Evolutionary conservation across 2,888 invertebrate genomes (phyloP), one percentile per base, ranked within the genome.

Genomic region (Brachynemurus nebulosus): DNA sequence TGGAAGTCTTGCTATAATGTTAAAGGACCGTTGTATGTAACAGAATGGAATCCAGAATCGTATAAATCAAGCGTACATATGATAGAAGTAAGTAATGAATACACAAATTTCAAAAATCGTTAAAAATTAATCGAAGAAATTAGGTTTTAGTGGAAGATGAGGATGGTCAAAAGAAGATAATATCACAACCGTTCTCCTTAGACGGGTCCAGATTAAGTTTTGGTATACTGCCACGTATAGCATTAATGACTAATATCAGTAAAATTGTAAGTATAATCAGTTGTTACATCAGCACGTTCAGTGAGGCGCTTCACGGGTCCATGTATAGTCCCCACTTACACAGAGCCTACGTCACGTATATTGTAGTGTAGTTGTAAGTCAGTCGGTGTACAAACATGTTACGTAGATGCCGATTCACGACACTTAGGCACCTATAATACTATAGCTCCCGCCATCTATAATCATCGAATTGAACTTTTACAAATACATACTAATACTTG

Each of bases 211-310:
- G 68, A 52, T 60, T 80, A 40, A 67, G 71, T 40, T 86, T 86
- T 63, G 71, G 72, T 49, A 54, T 86, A 37, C 59, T 76, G 48
- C 72, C 86, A 7, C 72, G 84, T 59, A 65, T 89, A 47, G 67
- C 82, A 38, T 70, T 92, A 2, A 88, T 88, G 86, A 67, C 78
- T 39, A 77, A 86, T 60, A 77, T 82, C 40, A 78, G 77, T 51
- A 65, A 67, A 53, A 67, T 85, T 58, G 88, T 89, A 71, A 74
- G 81, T 70, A 48, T 21, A n/a, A n/a, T n/a, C n/a, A n/a, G n/a
- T n/a, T n/a, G n/a, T n/a, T n/a, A n/a, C n/a, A n/a, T n/a, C 14
- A 30, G 9, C 27, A 39, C n/a, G 40, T 17, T 7, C 36, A n/a
- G n/a, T n/a, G n/a, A n/a, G n/a, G n/a, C n/a, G n/a, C n/a, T n/a